Evolutionary conservation across 92 coral and sea anemone species (phyloP), one percentile per base, ranked within the genome.

Genomic region (Porites rus): DNA sequence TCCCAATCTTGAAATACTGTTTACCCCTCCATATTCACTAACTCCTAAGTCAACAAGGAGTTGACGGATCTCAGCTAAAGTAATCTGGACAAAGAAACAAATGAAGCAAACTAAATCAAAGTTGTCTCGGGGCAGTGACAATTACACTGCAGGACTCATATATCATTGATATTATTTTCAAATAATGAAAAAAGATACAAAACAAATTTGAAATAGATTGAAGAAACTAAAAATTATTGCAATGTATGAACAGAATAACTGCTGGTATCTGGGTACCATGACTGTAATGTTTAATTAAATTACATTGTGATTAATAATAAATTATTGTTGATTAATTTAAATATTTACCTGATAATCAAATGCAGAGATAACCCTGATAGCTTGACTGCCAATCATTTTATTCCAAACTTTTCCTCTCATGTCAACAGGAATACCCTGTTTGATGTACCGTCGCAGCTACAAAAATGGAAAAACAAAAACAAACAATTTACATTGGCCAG

Each of bases 11-110:
- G 91, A 90, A 62, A 95, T 79, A 64, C 95, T 89, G 83, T 91
- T 96, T 2, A 69, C 74, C 18, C 98, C 98, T 50, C 95, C 99
- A 90, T 93, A 96, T 84, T 96, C 99, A 79, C 95, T 96, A 50
- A 96, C 96, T 61, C 98, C 99, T 76, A 88, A 67, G 83, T 96
- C 99, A 54, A 96, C 99, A 70, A 96, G 88, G 10, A 93, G 85
- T 67, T 89, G 82, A 51, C 96, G 98, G 75, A 96, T 86, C 81
- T 96, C 94, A n/a, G 65, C 51, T 52, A 96, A 89, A 79, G 78
- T 84, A 43, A 78, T 90, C 98, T 94, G 51, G 2, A 62, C 7
- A 38, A 51, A 73, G 14, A 24, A 51, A 53, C 9, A 31, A 64
- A 69, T 43, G 18, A 10, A 38, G 46, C 46, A 38, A 38, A 38